Evolutionary conservation across 2,888 invertebrate genomes (phyloP).

Genomic region (Thymelicus acteon): DNA sequence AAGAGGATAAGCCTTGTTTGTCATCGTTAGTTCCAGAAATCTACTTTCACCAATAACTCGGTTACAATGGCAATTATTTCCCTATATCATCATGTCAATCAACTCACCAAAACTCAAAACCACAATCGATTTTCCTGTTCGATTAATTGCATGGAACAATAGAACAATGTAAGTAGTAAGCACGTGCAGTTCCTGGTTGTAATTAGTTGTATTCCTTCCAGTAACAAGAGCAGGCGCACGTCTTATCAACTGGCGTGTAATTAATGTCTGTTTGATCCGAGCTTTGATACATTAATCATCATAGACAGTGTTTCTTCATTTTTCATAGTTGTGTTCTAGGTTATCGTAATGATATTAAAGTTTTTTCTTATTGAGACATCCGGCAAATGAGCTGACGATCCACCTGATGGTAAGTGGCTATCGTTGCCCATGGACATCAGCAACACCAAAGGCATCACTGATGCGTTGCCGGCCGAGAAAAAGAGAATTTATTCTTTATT

Average conservation of each 20-base stretch:
- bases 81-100: constrained; percentile 26
- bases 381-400: too few species aligned
- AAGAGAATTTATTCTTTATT: too few species aligned
- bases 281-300: constrained; percentile 60
- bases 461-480: too few species aligned
- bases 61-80: constrained; percentile 16
- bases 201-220: constrained; percentile 36
- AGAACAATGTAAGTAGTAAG: constrained; percentile 38
- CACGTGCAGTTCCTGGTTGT: constrained; percentile 40
- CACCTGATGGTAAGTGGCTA: too few species aligned
- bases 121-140: constrained; percentile 25
- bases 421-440: too few species aligned
- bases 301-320: constrained; percentile 31
- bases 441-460: too few species aligned
- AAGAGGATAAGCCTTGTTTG: constrained; percentile 20
- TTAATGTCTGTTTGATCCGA: constrained; percentile 51
- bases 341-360: neutral
- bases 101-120: constrained; percentile 21
- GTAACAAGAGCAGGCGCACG: constrained; percentile 37
- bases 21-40: constrained; percentile 23
- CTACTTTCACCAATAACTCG: constrained; percentile 29
- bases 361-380: too few species aligned
- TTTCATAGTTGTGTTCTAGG: neutral
- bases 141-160: constrained; percentile 34
- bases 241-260: constrained; percentile 50